Percentiles rank a stretch among this genome's conserved stretches.
Conservation (phyloP, 2,797 vertebrate genomes). For the Harpagifer antarcticus region DNA sequence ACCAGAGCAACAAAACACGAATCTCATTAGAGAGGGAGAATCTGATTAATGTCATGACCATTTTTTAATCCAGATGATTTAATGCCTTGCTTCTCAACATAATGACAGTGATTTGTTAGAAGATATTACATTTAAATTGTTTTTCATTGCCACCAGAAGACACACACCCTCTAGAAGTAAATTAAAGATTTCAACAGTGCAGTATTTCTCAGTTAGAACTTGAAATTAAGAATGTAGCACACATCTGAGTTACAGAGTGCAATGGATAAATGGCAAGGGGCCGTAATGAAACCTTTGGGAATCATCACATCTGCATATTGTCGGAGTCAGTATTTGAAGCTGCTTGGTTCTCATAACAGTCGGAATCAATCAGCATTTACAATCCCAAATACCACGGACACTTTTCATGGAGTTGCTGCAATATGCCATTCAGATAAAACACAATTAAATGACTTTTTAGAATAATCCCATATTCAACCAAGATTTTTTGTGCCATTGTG, state of each 20-base stretch:
- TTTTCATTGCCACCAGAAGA: neutral
- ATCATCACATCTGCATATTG: slow-evolving; percentile 23
- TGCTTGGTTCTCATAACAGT: slow-evolving; percentile 14
- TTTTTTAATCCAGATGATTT: slow-evolving; percentile 11
- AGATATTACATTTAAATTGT: neutral
- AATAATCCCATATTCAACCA: neutral
- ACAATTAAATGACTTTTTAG: neutral
- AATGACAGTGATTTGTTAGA: neutral
- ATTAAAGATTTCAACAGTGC: slow-evolving; percentile 2
- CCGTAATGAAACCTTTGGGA: slow-evolving; percentile 15
- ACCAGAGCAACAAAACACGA: slow-evolving; percentile 1
- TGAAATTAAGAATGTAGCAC: slow-evolving; percentile 5
- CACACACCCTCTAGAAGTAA: slow-evolving; percentile 1
- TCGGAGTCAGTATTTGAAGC: slow-evolving; percentile 19
- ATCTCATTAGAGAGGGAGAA: neutral
- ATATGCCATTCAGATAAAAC: neutral
- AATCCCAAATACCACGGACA: neutral
- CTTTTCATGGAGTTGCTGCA: slow-evolving; percentile 4
- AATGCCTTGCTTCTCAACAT: slow-evolving; percentile 18
- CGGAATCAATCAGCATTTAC: slow-evolving; percentile 15
- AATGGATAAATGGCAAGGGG: neutral
- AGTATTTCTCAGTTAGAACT: slow-evolving; percentile 6
- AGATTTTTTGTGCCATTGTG: neutral
- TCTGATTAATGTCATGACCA: slow-evolving; percentile 6
- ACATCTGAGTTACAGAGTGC: neutral